These are phyloP conservation scores for Tuta absoluta DNA, from an alignment of 2,888 invertebrate genomes.

Conservation along the genomic window DNA sequence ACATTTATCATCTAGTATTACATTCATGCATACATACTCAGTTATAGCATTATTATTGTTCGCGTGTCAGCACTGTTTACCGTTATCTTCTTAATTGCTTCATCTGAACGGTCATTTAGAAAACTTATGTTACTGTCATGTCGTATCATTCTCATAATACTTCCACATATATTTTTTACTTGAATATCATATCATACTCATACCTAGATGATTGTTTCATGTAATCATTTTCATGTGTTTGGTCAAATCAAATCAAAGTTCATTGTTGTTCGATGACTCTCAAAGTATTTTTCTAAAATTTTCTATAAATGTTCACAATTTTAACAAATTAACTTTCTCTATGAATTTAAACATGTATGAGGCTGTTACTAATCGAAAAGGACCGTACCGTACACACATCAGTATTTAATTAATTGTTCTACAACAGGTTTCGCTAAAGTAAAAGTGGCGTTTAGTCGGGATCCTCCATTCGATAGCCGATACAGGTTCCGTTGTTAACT, in stretches of 20 bases:
- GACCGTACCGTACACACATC: constrained; percentile 2
- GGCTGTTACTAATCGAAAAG: constrained; percentile 13
- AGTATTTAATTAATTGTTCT: constrained; percentile 25
- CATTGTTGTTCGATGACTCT: too few species aligned
- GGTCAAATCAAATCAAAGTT: too few species aligned
- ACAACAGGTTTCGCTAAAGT: constrained; percentile 26
- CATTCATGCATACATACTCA: background rate
- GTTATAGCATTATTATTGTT: constrained; percentile 15
- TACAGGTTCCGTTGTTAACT: constrained; percentile 64
- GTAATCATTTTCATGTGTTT: too few species aligned
- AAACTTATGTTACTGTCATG: constrained; percentile 19
- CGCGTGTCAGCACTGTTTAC: constrained; percentile 21
- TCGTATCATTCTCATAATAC: background rate
- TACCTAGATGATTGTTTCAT: background rate
- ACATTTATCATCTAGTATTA: constrained; percentile 14
- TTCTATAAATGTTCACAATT: too few species aligned
- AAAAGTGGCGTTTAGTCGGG: constrained; percentile 28
- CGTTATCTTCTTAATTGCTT: constrained; percentile 20
- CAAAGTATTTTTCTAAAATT: too few species aligned
- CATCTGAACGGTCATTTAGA: constrained; percentile 14
- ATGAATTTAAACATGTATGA: too few species aligned
- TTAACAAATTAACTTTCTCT: constrained; percentile 5
- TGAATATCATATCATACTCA: background rate
- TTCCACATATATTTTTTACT: background rate
- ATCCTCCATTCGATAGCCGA: constrained; percentile 35